Base-by-base conservation (phyloP, 2,888 invertebrate genomes). In the Sabatieria punctata region DNA sequence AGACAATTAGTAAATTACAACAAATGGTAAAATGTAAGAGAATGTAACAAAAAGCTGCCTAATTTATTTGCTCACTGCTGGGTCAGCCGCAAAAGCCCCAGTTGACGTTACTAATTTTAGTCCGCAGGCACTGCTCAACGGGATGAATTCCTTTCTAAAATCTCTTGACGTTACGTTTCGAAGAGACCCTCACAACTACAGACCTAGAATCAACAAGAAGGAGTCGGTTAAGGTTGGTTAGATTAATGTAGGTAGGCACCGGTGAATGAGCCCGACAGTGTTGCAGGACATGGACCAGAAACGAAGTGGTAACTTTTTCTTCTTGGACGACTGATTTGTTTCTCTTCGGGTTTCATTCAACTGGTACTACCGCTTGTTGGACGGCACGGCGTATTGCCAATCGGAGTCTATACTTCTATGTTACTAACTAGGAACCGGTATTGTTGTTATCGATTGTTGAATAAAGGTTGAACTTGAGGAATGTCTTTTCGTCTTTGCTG, bases 141-240 rank as follows among this genome's bases (percentile, higher is more conserved):
- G 97, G 52, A 99, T 99, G 97, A 99, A 97, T 71, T 77, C 80
- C 58, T 97, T 97, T 75, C 75, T 99, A 63, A 82, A 88, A 64
- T 75, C 91, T 45, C 73, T 97, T 48, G 86, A 91, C 49, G 97
- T 97, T 59, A 97, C 97, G 13, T 97, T 99, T 76, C 76, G 97
- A 59, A 75, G 97, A 64, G 97, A 97, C 74, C 93, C 95, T 0
- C 95, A 95, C 69, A 97, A 97, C 71, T 97, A 85, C 71, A 74
- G 97, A 61, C 97, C 97, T 22, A 77, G 97, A 60, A 99, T 97
- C 67, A 97, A 97, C 71, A 99, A 97, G 69, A 77, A 79, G 62
- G 77, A 84, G 60, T 95, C 93, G 37, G 91, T 95, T 19, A 97
- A 95, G 76, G 82, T 82, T 65, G 8, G 30, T 8, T 30, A 15